A percentile compares a stretch with the other conserved stretches of the same genome.
Evolutionary conservation across 1,140 invertebrate genomes (phyloP).

Genomic region (Cydia strobilella): DNA sequence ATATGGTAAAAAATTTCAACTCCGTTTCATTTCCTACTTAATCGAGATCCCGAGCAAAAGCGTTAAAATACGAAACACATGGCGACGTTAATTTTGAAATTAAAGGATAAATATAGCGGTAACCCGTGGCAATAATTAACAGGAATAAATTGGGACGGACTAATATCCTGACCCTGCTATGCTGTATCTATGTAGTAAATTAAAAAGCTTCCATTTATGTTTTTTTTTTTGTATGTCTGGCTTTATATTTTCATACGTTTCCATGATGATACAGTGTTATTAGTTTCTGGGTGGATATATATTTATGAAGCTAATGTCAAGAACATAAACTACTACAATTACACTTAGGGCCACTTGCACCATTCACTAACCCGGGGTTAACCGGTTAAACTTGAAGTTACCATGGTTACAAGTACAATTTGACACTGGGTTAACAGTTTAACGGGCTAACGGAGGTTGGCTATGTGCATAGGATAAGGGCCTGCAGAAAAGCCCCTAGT

Average conservation of each 20-base stretch:
- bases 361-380: too few relatives aligned
- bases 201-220: neutral
- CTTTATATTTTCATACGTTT: neutral
- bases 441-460: too few relatives aligned
- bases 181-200: conserved; percentile 6
- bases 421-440: too few relatives aligned
- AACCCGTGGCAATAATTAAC: conserved; percentile 53
- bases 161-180: conserved; percentile 10
- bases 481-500: too few relatives aligned
- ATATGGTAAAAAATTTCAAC: conserved; percentile 29
- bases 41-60: conserved; percentile 53
- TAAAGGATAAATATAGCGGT: conserved; percentile 61
- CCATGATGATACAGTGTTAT: neutral
- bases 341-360: too few relatives aligned
- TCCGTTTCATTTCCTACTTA: conserved; percentile 35
- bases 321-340: too few relatives aligned
- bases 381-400: too few relatives aligned
- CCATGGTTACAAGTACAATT: too few relatives aligned
- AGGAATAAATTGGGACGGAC: conserved; percentile 49
- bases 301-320: neutral
- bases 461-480: too few relatives aligned
- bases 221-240: neutral
- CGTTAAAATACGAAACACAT: conserved; percentile 63
- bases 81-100: conserved; percentile 67
- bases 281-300: neutral